Percentiles rank a stretch among this genome's conserved stretches.
Conservation (phyloP, 1,140 invertebrate species). For the Cyphomyrmex costatus region DNA sequence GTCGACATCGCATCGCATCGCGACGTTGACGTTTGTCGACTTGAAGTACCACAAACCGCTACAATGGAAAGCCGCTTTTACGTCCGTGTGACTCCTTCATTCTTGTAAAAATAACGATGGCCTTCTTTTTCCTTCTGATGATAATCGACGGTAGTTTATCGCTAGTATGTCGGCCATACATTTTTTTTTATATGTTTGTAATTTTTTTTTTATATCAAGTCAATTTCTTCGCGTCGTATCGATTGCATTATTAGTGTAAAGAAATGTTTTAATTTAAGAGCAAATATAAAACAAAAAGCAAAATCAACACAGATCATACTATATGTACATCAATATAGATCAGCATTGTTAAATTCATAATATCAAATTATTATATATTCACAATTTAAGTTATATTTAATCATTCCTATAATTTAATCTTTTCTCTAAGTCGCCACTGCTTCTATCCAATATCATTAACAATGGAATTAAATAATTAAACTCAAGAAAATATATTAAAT, state of each 20-base stretch:
- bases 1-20: conserved; percentile 10
- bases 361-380: too few relatives aligned
- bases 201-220: conserved; percentile 12
- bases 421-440: too few relatives aligned
- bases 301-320: too few relatives aligned
- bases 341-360: too few relatives aligned
- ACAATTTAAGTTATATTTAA: too few relatives aligned
- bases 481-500: too few relatives aligned
- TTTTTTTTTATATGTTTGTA: too few relatives aligned
- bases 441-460: too few relatives aligned
- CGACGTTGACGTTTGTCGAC: conserved; percentile 24
- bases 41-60: conserved; percentile 33
- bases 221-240: not conserved
- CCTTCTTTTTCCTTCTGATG: not conserved
- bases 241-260: not conserved
- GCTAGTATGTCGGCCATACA: not conserved
- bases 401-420: too few relatives aligned
- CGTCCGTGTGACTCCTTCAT: not conserved
- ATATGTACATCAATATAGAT: too few relatives aligned
- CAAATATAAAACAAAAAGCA: not conserved
- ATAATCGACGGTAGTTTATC: conserved; percentile 3
- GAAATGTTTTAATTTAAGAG: conserved; percentile 39
- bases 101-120: conserved; percentile 31
- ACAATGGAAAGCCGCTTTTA: conserved; percentile 33
- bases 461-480: too few relatives aligned